These are phyloP conservation scores for Pachydiplax longipennis DNA, from an alignment of 2,888 invertebrate genomes.

Conservation along the genomic window DNA sequence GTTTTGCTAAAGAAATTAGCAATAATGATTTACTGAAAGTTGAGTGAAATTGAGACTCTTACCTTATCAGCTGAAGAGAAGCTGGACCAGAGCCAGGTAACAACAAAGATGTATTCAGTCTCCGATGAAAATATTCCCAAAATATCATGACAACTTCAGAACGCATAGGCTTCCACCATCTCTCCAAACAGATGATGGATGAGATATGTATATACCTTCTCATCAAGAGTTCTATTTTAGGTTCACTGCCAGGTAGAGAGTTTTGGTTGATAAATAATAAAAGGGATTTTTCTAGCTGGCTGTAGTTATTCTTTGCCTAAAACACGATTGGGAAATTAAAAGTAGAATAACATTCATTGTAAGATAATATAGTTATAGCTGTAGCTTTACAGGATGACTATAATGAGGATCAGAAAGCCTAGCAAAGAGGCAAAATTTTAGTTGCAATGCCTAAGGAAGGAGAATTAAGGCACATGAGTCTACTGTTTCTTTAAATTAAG, in stretches of 20 bases:
- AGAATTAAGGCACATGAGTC: no score
- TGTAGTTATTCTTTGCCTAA: constrained; percentile 58
- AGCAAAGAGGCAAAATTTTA: neutral
- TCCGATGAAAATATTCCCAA: constrained; percentile 68
- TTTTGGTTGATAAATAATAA: constrained; percentile 60
- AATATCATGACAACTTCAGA: constrained; percentile 62
- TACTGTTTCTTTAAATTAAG: no score
- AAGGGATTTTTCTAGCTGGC: constrained; percentile 61
- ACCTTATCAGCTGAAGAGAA: constrained; percentile 59
- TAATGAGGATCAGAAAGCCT: neutral
- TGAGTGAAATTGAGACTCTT: constrained; percentile 22
- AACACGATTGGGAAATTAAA: constrained; percentile 47
- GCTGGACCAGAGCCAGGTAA: constrained; percentile 61
- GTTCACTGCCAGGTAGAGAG: constrained; percentile 55
- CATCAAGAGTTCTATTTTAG: constrained; percentile 55
- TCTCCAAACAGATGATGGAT: constrained; percentile 51
- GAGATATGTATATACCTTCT: constrained; percentile 60
- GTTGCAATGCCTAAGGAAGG: no score
- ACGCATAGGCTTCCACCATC: constrained; percentile 61
- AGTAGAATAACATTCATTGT: constrained; percentile 36
- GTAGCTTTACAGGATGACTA: neutral
- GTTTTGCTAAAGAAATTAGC: no score
- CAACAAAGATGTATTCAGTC: constrained; percentile 65
- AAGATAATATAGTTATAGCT: neutral
- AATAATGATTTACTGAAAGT: no score